Conservation (phyloP, 2,888 invertebrate genomes). For the Phrixothrix hirtus region DNA sequence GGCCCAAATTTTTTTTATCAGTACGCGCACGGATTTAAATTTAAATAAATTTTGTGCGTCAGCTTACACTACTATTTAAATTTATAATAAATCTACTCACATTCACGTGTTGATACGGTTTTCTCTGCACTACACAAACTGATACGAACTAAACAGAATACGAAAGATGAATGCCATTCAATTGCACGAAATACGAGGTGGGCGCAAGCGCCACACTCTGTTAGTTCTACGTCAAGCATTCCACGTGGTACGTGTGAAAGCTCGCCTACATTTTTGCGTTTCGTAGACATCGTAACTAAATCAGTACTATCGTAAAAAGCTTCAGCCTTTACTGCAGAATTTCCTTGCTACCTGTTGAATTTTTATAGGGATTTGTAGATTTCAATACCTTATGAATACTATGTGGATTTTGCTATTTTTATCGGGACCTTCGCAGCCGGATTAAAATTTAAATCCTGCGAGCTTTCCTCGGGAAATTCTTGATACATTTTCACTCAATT, state of each 20-base stretch:
- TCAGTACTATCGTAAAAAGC: constrained; percentile 8
- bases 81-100: constrained; percentile 26
- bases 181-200: constrained; percentile 19
- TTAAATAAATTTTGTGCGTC: no score
- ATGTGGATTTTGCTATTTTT: no score
- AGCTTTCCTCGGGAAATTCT: no score
- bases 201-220: constrained; percentile 28
- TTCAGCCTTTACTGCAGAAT: neutral
- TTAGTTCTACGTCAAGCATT: constrained; percentile 24
- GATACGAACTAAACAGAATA: constrained; percentile 30
- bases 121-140: constrained; percentile 27
- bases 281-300: constrained; percentile 19
- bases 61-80: no score
- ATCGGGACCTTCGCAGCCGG: no score
- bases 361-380: constrained; percentile 15
- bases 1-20: no score
- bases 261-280: constrained; percentile 27
- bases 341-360: constrained; percentile 25
- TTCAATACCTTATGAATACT: constrained; percentile 12
- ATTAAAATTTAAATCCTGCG: no score
- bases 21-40: no score
- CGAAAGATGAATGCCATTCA: constrained; percentile 33
- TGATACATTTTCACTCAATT: no score
- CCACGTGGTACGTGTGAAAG: constrained; percentile 32
- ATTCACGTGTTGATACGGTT: constrained; percentile 30